These are phyloP conservation scores for Ranitomeya variabilis DNA, from an alignment of 2,113 vertebrate genomes.

Conservation along the genomic window DNA sequence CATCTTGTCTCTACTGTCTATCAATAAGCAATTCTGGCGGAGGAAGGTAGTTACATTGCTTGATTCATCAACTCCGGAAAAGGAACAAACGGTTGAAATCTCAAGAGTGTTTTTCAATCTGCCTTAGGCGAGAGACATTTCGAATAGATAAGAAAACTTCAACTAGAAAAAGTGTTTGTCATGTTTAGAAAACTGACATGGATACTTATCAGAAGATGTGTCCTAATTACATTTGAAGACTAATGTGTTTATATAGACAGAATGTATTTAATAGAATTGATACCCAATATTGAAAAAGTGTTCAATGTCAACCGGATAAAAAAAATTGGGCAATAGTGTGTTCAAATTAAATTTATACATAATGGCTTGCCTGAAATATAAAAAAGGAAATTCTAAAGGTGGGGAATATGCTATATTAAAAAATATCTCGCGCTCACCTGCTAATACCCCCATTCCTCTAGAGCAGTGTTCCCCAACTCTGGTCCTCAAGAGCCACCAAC, in stretches of 20 bases:
- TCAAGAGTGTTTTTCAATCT: constrained; percentile 14
- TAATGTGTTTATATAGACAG: constrained; percentile 6
- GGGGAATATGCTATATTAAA: too few species aligned
- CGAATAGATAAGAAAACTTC: constrained; percentile 26
- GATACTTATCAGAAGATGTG: constrained; percentile 1
- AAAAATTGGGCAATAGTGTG: too few species aligned
- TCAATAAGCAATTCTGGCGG: constrained; percentile 12
- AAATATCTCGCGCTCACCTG: too few species aligned
- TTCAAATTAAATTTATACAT: too few species aligned
- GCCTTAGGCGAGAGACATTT: constrained; percentile 32
- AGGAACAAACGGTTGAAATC: constrained; percentile 34
- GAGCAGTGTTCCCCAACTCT: too few species aligned
- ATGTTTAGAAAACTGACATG: constrained; percentile 14
- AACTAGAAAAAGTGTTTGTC: constrained; percentile 7
- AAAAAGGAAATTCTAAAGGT: too few species aligned
- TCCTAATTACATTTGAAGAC: background rate
- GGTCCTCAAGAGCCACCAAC: too few species aligned
- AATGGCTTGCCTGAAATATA: too few species aligned
- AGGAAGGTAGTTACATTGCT: constrained; percentile 1
- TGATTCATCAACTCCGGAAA: constrained; percentile 9
- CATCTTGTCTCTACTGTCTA: constrained; percentile 7
- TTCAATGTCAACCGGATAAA: background rate
- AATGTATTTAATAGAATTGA: background rate
- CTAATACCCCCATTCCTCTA: too few species aligned
- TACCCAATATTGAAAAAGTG: background rate